phyloP scores from a whole-genome alignment of 2,797 vertebrate species.

The Tenualosa ilisha region DNA sequence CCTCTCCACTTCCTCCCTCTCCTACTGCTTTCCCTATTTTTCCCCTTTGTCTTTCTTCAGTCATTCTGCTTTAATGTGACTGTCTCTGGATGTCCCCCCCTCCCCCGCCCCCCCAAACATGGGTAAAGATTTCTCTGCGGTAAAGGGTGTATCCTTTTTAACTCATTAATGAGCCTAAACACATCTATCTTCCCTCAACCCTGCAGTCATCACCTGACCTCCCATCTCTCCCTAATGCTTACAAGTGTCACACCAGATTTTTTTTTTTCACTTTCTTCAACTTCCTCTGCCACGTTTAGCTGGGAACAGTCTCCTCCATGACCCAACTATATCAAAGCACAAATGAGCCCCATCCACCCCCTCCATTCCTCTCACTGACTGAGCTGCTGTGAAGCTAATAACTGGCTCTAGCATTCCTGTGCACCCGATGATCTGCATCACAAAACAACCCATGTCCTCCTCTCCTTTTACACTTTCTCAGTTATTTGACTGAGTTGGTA shows the following conservation, averaged over 20 bases:
- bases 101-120: slow-evolving; percentile 28
- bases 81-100: slow-evolving; percentile 37
- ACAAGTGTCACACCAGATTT: not conserved
- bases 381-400: not conserved
- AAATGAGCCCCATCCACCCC: not conserved
- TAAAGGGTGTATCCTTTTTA: not conserved
- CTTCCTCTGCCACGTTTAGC: not conserved
- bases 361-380: not conserved
- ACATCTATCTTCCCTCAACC: not conserved
- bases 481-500: not conserved
- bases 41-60: slow-evolving; percentile 58
- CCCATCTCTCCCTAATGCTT: slow-evolving; percentile 6
- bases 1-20: slow-evolving; percentile 30
- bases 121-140: slow-evolving; percentile 27
- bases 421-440: not conserved
- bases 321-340: not conserved
- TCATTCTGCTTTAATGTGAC: slow-evolving; percentile 27
- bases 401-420: not conserved
- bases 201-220: slow-evolving; percentile 20
- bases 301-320: not conserved
- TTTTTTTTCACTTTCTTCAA: not conserved
- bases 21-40: slow-evolving; percentile 43
- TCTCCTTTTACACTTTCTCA: not conserved
- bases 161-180: slow-evolving; percentile 14
- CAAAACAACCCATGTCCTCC: not conserved